Base-by-base conservation (phyloP, 2,113 vertebrate genomes). In the Apodemus speciosus region DNA sequence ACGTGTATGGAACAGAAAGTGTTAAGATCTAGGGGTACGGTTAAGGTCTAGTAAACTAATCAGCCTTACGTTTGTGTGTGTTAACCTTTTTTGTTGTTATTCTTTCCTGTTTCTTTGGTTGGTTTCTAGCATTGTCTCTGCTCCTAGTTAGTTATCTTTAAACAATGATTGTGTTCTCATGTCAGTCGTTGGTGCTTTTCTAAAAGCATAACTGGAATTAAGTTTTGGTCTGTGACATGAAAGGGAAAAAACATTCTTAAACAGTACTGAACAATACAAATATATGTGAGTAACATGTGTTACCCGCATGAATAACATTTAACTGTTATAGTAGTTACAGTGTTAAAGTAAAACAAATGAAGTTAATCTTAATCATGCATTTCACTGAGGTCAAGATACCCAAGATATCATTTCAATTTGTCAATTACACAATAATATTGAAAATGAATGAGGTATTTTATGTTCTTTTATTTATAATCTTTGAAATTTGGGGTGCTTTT, bases 11-110 rank as follows among this genome's bases (percentile, higher is more conserved):
- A 98, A 99, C 99, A 97, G 99, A 99, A 97, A 99, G 99, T 97
- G 99, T 99, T 98, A 99, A 99, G 98, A 99, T 99, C 98, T 99
- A 99, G 98, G 98, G 99, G 99, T 99, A 99, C 20, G 98, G 96
- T 91, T 77, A 79, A 90, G 93, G 97, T 98, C 96, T 92, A 75
- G 96, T 96, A 97, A 97, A 56, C 92, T 69, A 75, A 96, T 95
- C 73, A 84, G 93, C 90, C 53, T 97, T 94, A 76, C 0, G 3
- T 95, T 91, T 53, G 72, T 97, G 9, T 96, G 40, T 93, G 80
- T 94, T 89, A 80, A 85, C 77, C 35, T 86, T 76, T 89, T 90
- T 58, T 49, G 49, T 25, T 83, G 30, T 69, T 80, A 5, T 4
- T 66, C 15, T 32, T 75, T 18, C 2, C 35, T 56, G 38, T 60